Base-by-base conservation (phyloP, 2,888 invertebrate species). In the Cryptophagus acutangulus region DNA sequence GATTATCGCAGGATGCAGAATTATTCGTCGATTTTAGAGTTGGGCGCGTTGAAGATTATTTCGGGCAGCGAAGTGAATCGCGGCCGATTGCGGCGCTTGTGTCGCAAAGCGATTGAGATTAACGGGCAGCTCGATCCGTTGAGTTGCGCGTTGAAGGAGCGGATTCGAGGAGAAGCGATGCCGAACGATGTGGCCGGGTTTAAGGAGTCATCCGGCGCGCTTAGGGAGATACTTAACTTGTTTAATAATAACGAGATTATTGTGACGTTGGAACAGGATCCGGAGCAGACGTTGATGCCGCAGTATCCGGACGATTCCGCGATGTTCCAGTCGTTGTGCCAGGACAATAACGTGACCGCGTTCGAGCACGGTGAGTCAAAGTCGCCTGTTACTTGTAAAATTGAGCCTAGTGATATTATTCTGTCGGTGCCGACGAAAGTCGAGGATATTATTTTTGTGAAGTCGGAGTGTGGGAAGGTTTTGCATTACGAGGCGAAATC, bases 191-290 rank as follows among this genome's bases (percentile, higher is more conserved):
- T 66, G 3, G 39, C 45, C 9, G 45, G 46, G 24, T 60, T 65
- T 41, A 63, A 55, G 34, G 70, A 70, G 51, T 52, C 51, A 3
- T 42, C 57, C 1, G 46, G 42, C 9, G 47, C 57, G n/a, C 36
- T 64, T 15, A 55, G 60, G 29, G 61, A 63, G 10, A 40, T 63
- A 41, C 43, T 58, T 50, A 56, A 61, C 40, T 53, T 57, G 9
- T 49, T 69, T 8, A 51, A 47, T 12, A 48, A 44, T 5, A 57
- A 61, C 15, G 68, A 70, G 51, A 55, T 70, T 17, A 51, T 56
- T n/a, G 25, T 70, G 14, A 67, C 65, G 2, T 38, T 70, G 2
- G 70, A 70, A 48, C 62, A 60, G 38, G 65, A 69, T 49, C 51
- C 58, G 8, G 66, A 69, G 30, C 48, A 54, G 25, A 67, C 67